phyloP scores from a whole-genome alignment of 2,113 vertebrate species.

The Callorhinus ursinus region DNA sequence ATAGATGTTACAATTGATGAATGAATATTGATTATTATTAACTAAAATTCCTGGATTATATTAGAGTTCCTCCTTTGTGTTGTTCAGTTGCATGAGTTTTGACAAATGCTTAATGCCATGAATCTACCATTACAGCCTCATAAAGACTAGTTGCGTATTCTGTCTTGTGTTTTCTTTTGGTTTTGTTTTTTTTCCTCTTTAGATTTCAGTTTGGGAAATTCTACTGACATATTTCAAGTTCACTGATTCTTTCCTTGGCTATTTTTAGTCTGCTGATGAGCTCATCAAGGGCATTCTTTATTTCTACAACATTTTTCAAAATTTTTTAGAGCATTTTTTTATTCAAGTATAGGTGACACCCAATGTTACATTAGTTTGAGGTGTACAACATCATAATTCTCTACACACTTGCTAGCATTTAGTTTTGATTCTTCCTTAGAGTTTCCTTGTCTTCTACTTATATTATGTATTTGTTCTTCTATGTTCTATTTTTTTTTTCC shows the following conservation, averaged over 20 bases:
- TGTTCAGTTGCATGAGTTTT: background rate
- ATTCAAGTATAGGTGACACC: background rate
- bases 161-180: background rate
- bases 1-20: background rate
- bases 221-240: background rate
- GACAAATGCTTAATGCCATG: background rate
- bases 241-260: background rate
- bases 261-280: background rate
- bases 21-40: background rate
- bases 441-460: background rate
- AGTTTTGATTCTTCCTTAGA: background rate
- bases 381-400: background rate
- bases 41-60: background rate
- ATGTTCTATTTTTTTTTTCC: background rate
- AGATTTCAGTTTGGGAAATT: background rate
- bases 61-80: background rate
- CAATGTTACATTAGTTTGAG: background rate
- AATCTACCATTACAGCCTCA: background rate
- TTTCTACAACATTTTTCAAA: background rate
- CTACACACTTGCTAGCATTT: background rate
- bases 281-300: background rate
- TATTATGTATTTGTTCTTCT: background rate
- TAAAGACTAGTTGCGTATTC: background rate
- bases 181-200: background rate
- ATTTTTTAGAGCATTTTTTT: background rate